These are phyloP conservation scores for Anodontia alba DNA, from an alignment of 2,888 invertebrate genomes.

Conservation along the genomic window DNA sequence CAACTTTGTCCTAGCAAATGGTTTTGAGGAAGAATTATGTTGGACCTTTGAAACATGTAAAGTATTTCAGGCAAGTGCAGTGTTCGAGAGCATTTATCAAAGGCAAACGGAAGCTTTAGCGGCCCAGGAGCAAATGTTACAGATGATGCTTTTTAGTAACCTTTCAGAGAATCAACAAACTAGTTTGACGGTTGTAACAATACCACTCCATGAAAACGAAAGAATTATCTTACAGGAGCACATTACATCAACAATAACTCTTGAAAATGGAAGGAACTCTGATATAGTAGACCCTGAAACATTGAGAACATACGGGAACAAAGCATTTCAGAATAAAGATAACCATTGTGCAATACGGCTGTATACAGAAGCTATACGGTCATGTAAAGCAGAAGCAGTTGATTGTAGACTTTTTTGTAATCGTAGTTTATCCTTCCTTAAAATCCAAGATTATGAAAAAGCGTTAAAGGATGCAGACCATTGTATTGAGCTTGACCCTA, in stretches of 20 bases:
- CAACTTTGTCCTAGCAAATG: neutral
- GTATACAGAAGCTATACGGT: constrained; percentile 31
- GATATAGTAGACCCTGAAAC: neutral
- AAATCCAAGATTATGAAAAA: constrained; percentile 34
- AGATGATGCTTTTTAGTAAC: constrained; percentile 23
- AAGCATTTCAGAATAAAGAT: constrained; percentile 19
- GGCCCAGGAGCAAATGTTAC: constrained; percentile 37
- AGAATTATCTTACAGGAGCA: neutral
- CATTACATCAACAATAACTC: neutral
- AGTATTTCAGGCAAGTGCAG: constrained; percentile 29
- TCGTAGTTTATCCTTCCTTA: constrained; percentile 32
- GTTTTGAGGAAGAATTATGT: neutral
- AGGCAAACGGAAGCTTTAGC: constrained; percentile 43
- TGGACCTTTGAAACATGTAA: constrained; percentile 32
- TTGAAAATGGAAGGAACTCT: neutral
- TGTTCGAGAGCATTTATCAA: constrained; percentile 43
- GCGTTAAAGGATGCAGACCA: constrained; percentile 43
- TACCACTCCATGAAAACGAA: constrained; percentile 32
- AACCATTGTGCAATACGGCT: constrained; percentile 36
- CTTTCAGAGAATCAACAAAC: constrained; percentile 18
- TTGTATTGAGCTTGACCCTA: constrained; percentile 32
- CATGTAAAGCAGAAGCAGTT: neutral
- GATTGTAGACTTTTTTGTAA: constrained; percentile 17
- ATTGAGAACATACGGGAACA: constrained; percentile 20
- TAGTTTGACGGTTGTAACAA: constrained; percentile 27